These are phyloP conservation scores for Chiroxiphia lanceolata DNA, from an alignment of 2,797 vertebrate species.

Conservation along the genomic window DNA sequence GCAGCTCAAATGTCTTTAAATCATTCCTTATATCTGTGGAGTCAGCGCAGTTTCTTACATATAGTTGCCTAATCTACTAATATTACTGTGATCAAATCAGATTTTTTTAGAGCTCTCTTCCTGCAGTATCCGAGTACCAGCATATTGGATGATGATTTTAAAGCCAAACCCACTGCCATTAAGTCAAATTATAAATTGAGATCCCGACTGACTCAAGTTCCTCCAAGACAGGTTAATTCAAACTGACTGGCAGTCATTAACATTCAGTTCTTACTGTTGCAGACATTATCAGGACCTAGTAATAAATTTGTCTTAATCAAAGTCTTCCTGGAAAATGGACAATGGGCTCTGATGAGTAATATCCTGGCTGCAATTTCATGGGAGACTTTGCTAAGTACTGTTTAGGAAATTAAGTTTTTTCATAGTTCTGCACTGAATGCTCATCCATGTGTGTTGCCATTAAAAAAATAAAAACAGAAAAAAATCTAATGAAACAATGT, in stretches of 20 bases:
- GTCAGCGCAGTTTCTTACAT: neutral
- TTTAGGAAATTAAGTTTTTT: neutral
- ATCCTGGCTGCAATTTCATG: neutral
- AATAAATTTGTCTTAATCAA: slow-evolving; percentile 15
- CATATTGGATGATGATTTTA: neutral
- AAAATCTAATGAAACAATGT: neutral
- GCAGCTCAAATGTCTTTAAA: neutral
- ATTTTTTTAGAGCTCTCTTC: neutral
- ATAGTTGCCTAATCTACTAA: neutral
- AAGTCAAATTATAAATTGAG: neutral
- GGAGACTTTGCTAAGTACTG: neutral
- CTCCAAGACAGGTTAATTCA: neutral
- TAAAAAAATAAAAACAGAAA: neutral
- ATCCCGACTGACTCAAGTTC: neutral
- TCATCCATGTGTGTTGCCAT: neutral
- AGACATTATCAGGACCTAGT: neutral
- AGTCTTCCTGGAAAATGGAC: slow-evolving; percentile 23
- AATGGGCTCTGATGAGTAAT: slow-evolving; percentile 3
- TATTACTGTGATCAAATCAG: neutral
- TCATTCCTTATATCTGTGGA: neutral
- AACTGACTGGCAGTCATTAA: slow-evolving; percentile 11
- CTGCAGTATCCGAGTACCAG: neutral
- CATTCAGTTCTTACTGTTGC: neutral
- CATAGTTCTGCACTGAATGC: neutral
- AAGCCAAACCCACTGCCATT: neutral